These are phyloP conservation scores for Notamacropus eugenii DNA, from an alignment of 2,797 vertebrate genomes.

Conservation along the genomic window DNA sequence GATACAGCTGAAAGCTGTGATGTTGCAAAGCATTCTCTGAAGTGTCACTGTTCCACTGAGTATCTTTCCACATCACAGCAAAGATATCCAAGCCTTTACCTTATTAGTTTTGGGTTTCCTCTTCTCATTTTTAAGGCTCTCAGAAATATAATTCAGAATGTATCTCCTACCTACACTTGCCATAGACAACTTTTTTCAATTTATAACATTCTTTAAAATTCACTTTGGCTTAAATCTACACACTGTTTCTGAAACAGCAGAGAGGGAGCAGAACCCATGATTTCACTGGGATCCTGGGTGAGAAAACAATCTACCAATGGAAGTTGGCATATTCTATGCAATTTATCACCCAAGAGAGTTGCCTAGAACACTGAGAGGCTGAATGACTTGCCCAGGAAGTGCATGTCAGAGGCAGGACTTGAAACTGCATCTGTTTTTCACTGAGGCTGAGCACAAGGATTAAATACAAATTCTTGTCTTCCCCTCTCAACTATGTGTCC, in stretches of 20 bases:
- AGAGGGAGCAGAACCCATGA: neutral
- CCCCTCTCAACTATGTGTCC: neutral
- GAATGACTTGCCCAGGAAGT: neutral
- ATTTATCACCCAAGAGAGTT: neutral
- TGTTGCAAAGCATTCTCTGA: neutral
- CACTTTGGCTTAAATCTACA: no score
- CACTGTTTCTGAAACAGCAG: no score
- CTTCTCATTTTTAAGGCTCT: no score
- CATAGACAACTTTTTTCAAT: neutral
- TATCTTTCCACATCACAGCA: neutral
- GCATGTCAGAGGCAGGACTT: neutral
- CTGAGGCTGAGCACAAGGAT: neutral
- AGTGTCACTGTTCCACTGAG: neutral
- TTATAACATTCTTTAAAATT: no score
- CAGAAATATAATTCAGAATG: no score
- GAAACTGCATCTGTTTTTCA: neutral
- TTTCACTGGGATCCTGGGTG: neutral
- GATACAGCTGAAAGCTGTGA: neutral
- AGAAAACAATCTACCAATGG: neutral
- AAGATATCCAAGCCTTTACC: neutral
- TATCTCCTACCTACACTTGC: neutral
- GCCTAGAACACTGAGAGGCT: neutral
- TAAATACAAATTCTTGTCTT: neutral
- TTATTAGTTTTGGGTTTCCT: neutral
- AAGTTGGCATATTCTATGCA: neutral